phyloP scores from a whole-genome alignment of 2,113 vertebrate genomes.

The Menura novaehollandiae region DNA sequence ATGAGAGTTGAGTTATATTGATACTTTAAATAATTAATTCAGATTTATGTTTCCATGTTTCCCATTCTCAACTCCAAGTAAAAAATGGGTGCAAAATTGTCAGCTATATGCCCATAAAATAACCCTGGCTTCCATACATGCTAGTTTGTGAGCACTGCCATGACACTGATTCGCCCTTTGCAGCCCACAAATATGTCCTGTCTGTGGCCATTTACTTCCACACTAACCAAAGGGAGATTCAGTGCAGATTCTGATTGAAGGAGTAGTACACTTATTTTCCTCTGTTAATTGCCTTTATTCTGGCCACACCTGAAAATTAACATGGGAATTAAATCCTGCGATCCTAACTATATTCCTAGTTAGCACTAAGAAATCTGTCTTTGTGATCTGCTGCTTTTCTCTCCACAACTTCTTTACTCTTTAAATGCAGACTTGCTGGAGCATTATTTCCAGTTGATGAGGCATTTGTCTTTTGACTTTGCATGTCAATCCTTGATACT shows the following conservation, averaged over 20 bases:
- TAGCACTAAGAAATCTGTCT: neutral
- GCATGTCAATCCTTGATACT: neutral
- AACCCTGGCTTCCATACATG: fast-evolving
- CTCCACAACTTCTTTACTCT: neutral
- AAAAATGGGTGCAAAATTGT: neutral
- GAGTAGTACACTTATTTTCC: neutral
- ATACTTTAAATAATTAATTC: neutral
- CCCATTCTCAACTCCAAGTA: neutral
- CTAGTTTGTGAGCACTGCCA: neutral
- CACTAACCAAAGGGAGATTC: neutral
- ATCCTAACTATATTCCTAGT: neutral
- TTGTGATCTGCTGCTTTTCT: neutral
- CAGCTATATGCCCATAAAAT: neutral
- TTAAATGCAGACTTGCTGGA: neutral
- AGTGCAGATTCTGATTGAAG: neutral
- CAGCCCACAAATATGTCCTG: neutral
- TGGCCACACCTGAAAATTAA: neutral
- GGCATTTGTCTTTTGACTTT: neutral
- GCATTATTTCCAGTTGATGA: neutral
- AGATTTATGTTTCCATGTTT: neutral
- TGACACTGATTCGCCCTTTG: neutral
- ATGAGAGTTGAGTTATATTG: neutral
- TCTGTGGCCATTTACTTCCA: neutral
- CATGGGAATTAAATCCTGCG: neutral
- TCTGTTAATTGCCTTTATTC: neutral